Conservation (phyloP, 2,797 vertebrate genomes). For the Acrossocheilus fasciatus region DNA sequence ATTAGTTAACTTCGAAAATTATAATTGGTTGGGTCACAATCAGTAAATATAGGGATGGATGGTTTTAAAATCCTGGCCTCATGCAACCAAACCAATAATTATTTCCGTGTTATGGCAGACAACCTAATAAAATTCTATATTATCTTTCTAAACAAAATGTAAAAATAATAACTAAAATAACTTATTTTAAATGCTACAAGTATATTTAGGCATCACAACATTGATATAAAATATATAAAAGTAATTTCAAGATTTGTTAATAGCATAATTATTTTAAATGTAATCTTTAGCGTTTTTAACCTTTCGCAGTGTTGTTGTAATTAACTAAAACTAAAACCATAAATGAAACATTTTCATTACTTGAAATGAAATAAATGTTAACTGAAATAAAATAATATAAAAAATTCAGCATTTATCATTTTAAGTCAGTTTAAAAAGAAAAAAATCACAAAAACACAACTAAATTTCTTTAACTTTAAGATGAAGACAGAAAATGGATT, state of each 20-base stretch:
- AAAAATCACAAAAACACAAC: not conserved
- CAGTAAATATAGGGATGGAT: no score
- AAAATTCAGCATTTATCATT: not conserved
- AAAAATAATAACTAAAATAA: not conserved
- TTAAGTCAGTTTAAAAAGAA: not conserved
- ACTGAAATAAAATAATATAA: not conserved
- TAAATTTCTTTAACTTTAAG: not conserved
- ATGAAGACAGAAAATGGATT: not conserved
- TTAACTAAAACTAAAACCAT: not conserved
- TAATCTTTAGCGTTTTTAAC: not conserved
- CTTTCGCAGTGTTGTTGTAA: not conserved
- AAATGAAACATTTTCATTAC: not conserved
- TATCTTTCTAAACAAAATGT: not conserved
- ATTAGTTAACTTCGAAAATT: no score
- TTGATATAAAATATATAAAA: not conserved
- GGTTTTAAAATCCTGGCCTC: not conserved
- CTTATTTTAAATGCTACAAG: not conserved
- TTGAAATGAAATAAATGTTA: not conserved
- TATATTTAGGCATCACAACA: not conserved
- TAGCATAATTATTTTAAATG: not conserved
- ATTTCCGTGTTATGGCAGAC: not conserved
- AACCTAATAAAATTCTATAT: not conserved
- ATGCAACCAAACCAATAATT: not conserved
- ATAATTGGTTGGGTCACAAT: no score
- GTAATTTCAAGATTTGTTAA: not conserved